Conservation (phyloP, 35 echinoderm and acorn worm genomes). For the Chiridota heheva region DNA sequence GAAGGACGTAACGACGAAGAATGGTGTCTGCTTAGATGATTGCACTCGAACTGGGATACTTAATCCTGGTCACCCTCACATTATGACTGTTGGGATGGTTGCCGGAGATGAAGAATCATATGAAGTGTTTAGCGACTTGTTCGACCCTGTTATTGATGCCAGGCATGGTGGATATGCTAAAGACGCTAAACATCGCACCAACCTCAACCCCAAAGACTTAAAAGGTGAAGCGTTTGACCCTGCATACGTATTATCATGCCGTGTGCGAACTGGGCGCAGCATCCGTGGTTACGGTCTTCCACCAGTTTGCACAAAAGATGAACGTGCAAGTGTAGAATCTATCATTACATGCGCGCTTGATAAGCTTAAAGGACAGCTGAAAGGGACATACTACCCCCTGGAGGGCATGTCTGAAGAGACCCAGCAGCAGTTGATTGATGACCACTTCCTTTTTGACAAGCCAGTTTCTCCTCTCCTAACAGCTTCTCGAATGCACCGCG, state of each 20-base stretch:
- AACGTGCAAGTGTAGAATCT: constrained; percentile 78
- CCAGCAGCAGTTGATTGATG: constrained; percentile 88
- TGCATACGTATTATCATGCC: constrained; percentile 88
- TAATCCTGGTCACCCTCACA: constrained; percentile 96
- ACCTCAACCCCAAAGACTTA: constrained; percentile 72
- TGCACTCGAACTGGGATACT: constrained; percentile 78
- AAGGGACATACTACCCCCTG: constrained; percentile 86
- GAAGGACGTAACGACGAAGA: constrained; percentile 72
- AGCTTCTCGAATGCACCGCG: constrained; percentile 87
- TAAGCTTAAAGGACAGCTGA: constrained; percentile 71
- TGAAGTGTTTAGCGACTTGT: constrained; percentile 82
- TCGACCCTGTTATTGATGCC: constrained; percentile 96
- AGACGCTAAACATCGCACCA: constrained; percentile 78
- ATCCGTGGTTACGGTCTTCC: constrained; percentile 91
- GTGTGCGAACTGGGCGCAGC: constrained; percentile 93
- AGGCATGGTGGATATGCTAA: constrained; percentile 87
- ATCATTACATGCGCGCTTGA: constrained; percentile 70
- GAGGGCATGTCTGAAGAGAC: constrained; percentile 96
- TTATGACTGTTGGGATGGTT: constrained; percentile 99
- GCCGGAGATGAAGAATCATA: constrained; percentile 97
- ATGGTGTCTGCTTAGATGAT: constrained; percentile 64
- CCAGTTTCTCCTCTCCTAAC: constrained; percentile 97
- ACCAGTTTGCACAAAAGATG: constrained; percentile 75
- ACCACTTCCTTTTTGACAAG: constrained; percentile 98
- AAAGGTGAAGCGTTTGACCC: constrained; percentile 81